A percentile compares a stretch with the other conserved stretches of the same genome.
These are phyloP conservation scores for Drosophila kanekoi DNA, from an alignment of 2,888 invertebrate species.

Conservation along the genomic window DNA sequence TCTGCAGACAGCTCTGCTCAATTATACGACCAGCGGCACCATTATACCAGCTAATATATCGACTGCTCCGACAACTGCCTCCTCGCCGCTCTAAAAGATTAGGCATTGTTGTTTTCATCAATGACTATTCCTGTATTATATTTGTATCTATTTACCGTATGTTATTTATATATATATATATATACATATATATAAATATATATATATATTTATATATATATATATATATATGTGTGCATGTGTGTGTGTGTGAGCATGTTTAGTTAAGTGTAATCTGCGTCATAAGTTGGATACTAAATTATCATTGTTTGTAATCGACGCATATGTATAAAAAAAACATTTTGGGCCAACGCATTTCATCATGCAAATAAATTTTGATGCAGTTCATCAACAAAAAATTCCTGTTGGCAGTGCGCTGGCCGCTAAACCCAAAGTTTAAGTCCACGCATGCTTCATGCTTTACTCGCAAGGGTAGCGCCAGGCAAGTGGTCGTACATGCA, in stretches of 20 bases:
- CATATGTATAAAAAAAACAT: slow-evolving; percentile 1
- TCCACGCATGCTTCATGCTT: background rate
- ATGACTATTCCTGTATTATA: background rate
- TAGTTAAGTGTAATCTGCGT: slow-evolving; percentile 11
- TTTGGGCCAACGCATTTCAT: background rate
- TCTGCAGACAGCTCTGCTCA: slow-evolving; percentile 6
- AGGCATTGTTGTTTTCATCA: background rate
- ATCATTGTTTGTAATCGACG: slow-evolving; percentile 10
- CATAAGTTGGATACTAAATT: slow-evolving; percentile 22
- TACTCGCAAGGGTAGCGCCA: background rate
- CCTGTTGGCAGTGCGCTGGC: too few species aligned
- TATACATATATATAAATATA: too few species aligned
- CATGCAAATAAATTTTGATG: background rate
- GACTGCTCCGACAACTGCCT: background rate
- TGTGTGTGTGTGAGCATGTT: background rate
- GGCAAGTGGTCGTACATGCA: background rate
- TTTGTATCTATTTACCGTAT: slow-evolving; percentile 1
- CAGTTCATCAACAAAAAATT: background rate
- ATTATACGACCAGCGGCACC: background rate
- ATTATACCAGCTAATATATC: background rate
- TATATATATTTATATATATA: too few species aligned
- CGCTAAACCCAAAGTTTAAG: background rate
- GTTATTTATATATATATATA: background rate
- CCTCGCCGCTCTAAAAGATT: background rate
- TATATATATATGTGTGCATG: background rate